A percentile compares a stretch with the other conserved stretches of the same genome.
Evolutionary conservation across 2,888 invertebrate genomes (phyloP).

Genomic region (Fragum sueziense): DNA sequence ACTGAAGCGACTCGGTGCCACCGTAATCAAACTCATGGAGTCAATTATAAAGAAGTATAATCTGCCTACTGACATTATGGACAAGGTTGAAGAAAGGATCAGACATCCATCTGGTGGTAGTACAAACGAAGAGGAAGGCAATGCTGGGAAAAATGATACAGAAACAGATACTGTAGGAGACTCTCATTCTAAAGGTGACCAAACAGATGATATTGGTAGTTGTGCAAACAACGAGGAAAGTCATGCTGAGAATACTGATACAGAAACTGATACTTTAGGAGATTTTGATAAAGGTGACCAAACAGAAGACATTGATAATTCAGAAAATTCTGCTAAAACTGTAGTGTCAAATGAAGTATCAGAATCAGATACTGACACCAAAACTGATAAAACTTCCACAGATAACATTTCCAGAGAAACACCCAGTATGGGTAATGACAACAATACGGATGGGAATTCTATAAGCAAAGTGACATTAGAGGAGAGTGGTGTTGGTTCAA

Average conservation of each 20-base stretch:
- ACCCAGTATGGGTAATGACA: too few relatives aligned
- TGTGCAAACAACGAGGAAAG: not conserved
- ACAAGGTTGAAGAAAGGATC: conserved; percentile 15
- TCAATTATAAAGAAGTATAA: conserved; percentile 33
- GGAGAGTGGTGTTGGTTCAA: not conserved
- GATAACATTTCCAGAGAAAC: too few relatives aligned
- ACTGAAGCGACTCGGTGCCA: conserved; percentile 18
- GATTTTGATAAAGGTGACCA: too few relatives aligned
- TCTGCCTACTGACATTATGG: conserved; percentile 32
- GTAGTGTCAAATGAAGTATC: too few relatives aligned
- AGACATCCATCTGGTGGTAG: not conserved
- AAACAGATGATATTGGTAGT: not conserved
- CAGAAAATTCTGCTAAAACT: too few relatives aligned
- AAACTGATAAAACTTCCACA: too few relatives aligned
- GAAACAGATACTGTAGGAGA: not conserved
- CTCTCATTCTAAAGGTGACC: not conserved
- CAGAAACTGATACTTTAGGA: too few relatives aligned
- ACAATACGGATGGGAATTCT: too few relatives aligned
- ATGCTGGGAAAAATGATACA: not conserved
- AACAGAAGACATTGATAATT: too few relatives aligned
- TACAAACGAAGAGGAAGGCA: not conserved
- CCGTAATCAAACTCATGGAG: conserved; percentile 23
- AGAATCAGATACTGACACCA: too few relatives aligned
- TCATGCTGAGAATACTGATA: not conserved
- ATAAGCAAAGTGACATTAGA: too few relatives aligned